Base-by-base conservation (phyloP, 2,797 vertebrate species). In the Cuculus canorus region DNA sequence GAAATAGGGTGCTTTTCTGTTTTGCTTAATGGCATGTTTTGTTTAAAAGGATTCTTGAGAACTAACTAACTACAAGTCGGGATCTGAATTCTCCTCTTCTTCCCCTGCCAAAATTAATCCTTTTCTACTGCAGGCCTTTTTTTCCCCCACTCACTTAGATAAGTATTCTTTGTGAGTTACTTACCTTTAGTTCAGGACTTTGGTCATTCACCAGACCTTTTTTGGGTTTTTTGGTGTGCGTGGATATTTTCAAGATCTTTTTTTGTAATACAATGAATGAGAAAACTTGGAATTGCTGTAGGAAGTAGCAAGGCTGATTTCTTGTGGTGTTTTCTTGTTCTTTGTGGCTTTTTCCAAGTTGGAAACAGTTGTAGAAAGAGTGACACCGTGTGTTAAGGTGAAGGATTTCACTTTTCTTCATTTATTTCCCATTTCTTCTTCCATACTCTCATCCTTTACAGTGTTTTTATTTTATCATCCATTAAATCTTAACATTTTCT, bases 301-400 rank as follows among this genome's bases (percentile, higher is more conserved):
- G 22, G 11, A 79, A 59, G 21, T 76, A 82, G 19, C 37, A 50
- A 48, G 27, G n/a, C 21, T 86, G 17, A 17, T 25, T 75, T 68
- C 25, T 57, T 17, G 0, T 22, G 17, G 3, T 9, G 0, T 61
- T 90, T 77, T 82, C 47, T 47, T 52, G 24, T 54, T 35, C 23
- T 75, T 45, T 33, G 13, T 61, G 32, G 9, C 16, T 86, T 79
- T 88, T 65, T 39, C 7, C 22, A 56, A 60, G 48, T n/a, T 81
- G 39, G 19, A 39, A 64, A 25, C 24, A 13, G 18, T 60, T 80
- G 66, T 28, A 88, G 75, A 63, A 56, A 92, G 81, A 64, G 77
- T 88, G 95, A 93, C 93, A 91, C 81, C 57, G 0, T 91, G 96
- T 94, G 96, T 86, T 88, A 68, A 53, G 57, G 32, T 86, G 86